Conservation (phyloP, 1,140 invertebrate species). For the Doryteuthis pealeii region DNA sequence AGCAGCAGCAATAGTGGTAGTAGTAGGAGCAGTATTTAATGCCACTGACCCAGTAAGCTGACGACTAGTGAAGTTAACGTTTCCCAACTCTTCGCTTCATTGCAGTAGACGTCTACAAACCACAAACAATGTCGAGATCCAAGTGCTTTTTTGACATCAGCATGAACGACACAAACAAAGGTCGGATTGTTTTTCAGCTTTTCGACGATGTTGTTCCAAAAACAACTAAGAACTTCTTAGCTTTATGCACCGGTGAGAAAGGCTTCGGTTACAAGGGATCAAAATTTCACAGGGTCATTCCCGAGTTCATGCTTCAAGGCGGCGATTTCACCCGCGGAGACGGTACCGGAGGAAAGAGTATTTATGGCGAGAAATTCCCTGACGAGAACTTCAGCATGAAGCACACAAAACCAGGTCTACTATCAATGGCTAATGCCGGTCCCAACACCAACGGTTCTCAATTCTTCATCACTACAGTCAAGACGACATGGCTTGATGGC, state of each 20-base stretch:
- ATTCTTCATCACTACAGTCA: conserved; percentile 95
- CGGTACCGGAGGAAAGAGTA: conserved; percentile 91
- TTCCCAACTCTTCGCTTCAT: too few species aligned
- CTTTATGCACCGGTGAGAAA: conserved; percentile 87
- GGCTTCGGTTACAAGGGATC: conserved; percentile 92
- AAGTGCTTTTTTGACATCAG: too few species aligned
- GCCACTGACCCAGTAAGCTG: too few species aligned
- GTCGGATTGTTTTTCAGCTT: conserved; percentile 68
- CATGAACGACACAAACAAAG: not conserved
- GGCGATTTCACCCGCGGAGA: conserved; percentile 80
- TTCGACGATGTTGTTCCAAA: conserved; percentile 78
- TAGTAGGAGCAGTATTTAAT: too few species aligned
- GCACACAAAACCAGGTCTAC: conserved; percentile 74
- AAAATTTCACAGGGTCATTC: conserved; percentile 92
- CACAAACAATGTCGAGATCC: too few species aligned
- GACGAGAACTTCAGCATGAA: conserved; percentile 96
- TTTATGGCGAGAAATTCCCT: conserved; percentile 90
- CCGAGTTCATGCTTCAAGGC: conserved; percentile 88
- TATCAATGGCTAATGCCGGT: conserved; percentile 96
- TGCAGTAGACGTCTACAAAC: too few species aligned
- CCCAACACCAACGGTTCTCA: conserved; percentile 96
- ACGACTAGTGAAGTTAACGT: too few species aligned
- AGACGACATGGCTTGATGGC: conserved; percentile 66
- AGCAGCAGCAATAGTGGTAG: too few species aligned
- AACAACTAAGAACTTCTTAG: conserved; percentile 75